These are phyloP conservation scores for Climacteris rufus DNA, from an alignment of 2,113 vertebrate genomes.

Conservation along the genomic window DNA sequence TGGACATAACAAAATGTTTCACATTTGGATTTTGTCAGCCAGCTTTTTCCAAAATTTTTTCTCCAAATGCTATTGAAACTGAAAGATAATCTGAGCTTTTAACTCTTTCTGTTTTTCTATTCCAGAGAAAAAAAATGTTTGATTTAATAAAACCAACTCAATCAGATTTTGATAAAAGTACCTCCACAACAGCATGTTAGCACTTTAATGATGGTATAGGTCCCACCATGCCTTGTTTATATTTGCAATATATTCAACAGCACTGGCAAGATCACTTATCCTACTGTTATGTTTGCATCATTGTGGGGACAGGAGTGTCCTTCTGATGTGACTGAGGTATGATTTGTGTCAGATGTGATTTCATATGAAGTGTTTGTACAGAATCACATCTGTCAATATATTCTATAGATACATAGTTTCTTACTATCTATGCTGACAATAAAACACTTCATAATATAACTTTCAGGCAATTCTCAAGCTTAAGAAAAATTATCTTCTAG, in stretches of 20 bases:
- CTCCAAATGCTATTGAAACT: background rate
- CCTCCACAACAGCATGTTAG: background rate
- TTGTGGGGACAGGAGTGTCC: background rate
- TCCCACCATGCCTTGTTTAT: background rate
- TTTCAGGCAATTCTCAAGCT: slow-evolving; percentile 36
- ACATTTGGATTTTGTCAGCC: background rate
- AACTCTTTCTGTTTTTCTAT: background rate
- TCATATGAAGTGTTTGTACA: background rate
- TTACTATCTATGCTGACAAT: background rate
- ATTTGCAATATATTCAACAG: background rate
- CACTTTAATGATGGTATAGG: background rate
- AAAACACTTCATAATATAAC: background rate
- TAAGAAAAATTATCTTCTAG: slow-evolving; percentile 20
- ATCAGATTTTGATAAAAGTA: background rate
- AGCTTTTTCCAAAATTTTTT: background rate
- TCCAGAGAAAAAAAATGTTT: background rate
- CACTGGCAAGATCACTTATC: background rate
- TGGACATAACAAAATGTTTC: background rate
- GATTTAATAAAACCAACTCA: background rate
- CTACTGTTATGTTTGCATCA: background rate
- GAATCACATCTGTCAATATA: background rate
- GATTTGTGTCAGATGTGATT: background rate
- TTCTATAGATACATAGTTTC: background rate
- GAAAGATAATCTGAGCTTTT: background rate
- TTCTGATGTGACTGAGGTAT: background rate